Evolutionary conservation across 1,140 invertebrate species (phyloP).

Genomic region (Panulirus ornatus): DNA sequence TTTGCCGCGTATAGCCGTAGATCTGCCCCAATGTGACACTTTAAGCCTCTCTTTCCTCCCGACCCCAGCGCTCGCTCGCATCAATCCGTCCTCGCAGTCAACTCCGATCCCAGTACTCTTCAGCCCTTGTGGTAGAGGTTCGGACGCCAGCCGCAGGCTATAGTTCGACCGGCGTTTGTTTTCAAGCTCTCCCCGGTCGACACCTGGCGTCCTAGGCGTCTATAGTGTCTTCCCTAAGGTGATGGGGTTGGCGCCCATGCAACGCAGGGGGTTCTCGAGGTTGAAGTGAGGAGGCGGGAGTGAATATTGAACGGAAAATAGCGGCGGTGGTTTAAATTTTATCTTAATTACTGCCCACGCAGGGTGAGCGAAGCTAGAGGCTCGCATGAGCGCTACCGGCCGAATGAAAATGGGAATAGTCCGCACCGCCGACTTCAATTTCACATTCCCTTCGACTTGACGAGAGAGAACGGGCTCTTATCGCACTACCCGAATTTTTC

Average conservation of each 20-base stretch:
- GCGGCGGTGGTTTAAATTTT: conserved; percentile 49
- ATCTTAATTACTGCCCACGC: conserved; percentile 71
- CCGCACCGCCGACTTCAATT: conserved; percentile 72
- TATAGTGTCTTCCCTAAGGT: not conserved
- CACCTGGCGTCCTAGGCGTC: not conserved
- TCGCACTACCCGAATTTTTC: conserved; percentile 72
- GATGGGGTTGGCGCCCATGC: not conserved
- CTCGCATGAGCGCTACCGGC: conserved; percentile 59
- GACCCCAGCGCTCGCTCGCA: conserved; percentile 55
- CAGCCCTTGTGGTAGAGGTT: conserved; percentile 64
- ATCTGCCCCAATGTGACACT: conserved; percentile 72
- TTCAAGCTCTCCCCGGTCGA: conserved; percentile 11
- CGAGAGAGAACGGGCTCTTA: conserved; percentile 73
- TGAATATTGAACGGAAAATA: conserved; percentile 58
- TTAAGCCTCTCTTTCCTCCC: conserved; percentile 73
- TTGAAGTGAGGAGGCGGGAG: not conserved
- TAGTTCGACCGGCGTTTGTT: conserved; percentile 53
- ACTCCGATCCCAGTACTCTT: conserved; percentile 67
- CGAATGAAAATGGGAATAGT: conserved; percentile 69
- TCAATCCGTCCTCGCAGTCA: conserved; percentile 69
- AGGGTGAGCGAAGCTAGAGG: conserved; percentile 69
- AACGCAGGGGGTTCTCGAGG: not conserved
- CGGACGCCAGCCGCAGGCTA: conserved; percentile 43
- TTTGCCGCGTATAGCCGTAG: conserved; percentile 73
- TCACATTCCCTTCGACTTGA: conserved; percentile 73